Evolutionary conservation across 2,888 invertebrate species (phyloP), one percentile per base, ranked within the genome.

Genomic region (Chesias legatella): DNA sequence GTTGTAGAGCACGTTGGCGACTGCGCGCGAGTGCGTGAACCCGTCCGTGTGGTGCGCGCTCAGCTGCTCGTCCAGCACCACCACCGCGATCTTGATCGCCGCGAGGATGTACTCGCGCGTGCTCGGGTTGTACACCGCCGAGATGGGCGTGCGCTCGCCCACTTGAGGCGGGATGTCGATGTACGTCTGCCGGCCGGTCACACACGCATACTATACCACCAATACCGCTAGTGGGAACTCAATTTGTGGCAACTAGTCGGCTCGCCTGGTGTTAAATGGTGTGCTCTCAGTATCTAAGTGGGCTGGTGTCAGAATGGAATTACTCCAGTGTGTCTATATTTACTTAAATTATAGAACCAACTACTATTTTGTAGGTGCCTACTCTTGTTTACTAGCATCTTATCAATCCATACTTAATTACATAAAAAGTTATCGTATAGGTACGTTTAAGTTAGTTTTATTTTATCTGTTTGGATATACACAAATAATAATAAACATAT

Each of bases 1-100:
- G 79, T 95, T 95, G 73, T 94, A 95, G 0, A 95, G 84, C 5
- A 94, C 89, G 21, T 90, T 90, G n/a, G 93, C 91, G 28, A 95
- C 90, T 5, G 93, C 90, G 36, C 91, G 89, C 1, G 91, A 84
- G 74, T 94, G 94, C 0, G 93, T 93, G 62, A 89, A 91, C 5
- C 94, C 94, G 76, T 94, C 94, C 0, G 94, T 93, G 60, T 91
- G 90, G 53, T 91, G 90, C 7, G 91, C 88, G 56, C 92, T 90
- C 17, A 93, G 89, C 51, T 91, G 90, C 29, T 92, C 92, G 62
- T 92, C 92, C 36, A 94, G 90, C 47, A 90, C 81, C 7, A 94
- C 50, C 6, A 90, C 73, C 0, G 91, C 92, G n/a, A 95, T 88
- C 75, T 90, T 89, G 46, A 90, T 79, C 31, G 92, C 90, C 1